These are phyloP conservation scores for Pantherophis guttatus DNA, from an alignment of 2,113 vertebrate genomes.

Conservation along the genomic window DNA sequence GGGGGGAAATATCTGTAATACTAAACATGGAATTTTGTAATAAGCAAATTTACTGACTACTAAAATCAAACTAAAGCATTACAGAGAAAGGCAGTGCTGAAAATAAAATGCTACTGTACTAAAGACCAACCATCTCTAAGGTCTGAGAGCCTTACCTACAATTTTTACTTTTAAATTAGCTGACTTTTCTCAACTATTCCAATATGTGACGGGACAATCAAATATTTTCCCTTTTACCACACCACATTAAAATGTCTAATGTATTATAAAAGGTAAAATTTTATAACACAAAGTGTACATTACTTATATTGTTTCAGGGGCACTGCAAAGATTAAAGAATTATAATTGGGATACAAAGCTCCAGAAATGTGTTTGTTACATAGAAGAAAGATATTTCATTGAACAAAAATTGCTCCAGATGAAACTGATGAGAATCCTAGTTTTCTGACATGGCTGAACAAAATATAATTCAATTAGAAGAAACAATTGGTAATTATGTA, in stretches of 20 bases:
- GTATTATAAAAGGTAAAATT: background rate
- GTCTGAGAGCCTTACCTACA: slow-evolving; percentile 27
- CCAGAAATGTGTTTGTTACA: slow-evolving; percentile 30
- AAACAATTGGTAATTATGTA: slow-evolving; percentile 39
- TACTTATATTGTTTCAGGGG: slow-evolving; percentile 21
- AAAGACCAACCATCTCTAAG: slow-evolving; percentile 35
- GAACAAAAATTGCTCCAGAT: slow-evolving; percentile 7
- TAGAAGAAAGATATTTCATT: slow-evolving; percentile 15
- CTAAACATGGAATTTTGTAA: slow-evolving; percentile 45
- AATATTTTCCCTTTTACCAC: background rate
- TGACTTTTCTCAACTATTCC: slow-evolving; percentile 27
- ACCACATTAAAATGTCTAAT: background rate
- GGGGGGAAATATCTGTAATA: slow-evolving; percentile 48
- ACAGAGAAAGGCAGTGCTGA: background rate
- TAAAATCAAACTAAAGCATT: slow-evolving; percentile 71
- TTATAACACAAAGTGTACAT: background rate
- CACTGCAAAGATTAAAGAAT: slow-evolving; percentile 13
- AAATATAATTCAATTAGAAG: slow-evolving; percentile 25
- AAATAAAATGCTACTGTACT: slow-evolving; percentile 15
- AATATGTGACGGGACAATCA: background rate
- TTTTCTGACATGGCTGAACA: slow-evolving; percentile 29
- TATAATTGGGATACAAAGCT: slow-evolving; percentile 5
- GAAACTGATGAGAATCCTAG: slow-evolving; percentile 22
- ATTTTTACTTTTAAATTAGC: background rate
- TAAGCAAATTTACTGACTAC: slow-evolving; percentile 70